phyloP scores from a whole-genome alignment of 2,113 vertebrate species.

The Hippocampus guttulatus region DNA sequence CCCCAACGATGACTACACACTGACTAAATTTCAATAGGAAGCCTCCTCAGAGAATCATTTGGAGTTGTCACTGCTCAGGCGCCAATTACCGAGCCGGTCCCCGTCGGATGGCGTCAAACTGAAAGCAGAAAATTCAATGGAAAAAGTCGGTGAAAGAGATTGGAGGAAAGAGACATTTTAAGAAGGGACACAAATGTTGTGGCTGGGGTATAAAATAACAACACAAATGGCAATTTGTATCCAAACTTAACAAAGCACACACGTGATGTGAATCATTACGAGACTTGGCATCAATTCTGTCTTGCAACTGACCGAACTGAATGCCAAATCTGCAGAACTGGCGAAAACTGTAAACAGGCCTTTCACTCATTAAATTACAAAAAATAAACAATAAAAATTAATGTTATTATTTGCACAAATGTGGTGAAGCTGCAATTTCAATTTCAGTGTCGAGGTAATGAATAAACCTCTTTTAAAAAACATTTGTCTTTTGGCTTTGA shows the following conservation, averaged over 20 bases:
- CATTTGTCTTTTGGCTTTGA: background rate
- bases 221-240: no score
- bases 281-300: background rate
- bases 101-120: slow-evolving; percentile 65
- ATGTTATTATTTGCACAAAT: background rate
- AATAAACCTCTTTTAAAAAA: background rate
- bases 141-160: slow-evolving; percentile 9
- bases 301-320: background rate
- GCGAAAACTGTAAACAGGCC: no score
- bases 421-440: background rate
- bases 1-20: slow-evolving; percentile 61
- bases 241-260: no score
- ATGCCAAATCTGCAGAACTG: no score
- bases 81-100: slow-evolving; percentile 71
- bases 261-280: background rate
- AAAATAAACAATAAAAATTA: no score
- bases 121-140: slow-evolving; percentile 65
- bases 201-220: background rate
- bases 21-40: slow-evolving; percentile 64
- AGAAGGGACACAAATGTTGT: slow-evolving; percentile 25
- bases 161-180: slow-evolving; percentile 29
- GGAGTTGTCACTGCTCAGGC: slow-evolving; percentile 63
- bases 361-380: background rate
- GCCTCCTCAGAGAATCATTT: slow-evolving; percentile 60
- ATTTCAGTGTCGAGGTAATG: background rate